Conservation (phyloP, 2,888 invertebrate species). For the Macropis europaea region DNA sequence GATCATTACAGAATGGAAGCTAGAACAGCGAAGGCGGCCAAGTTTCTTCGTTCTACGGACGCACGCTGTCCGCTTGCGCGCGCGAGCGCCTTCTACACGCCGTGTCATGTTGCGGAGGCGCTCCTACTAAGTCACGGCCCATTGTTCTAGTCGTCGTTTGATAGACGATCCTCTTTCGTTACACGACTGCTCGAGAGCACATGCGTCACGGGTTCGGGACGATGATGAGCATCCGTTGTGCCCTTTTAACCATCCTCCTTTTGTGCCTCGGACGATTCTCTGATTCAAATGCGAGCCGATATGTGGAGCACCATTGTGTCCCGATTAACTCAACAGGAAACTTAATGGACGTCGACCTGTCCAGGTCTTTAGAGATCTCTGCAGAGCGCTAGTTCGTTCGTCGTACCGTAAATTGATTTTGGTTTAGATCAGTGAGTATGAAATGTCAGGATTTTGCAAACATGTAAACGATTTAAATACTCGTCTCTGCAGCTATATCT, state of each 20-base stretch:
- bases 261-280: slow-evolving; percentile 19
- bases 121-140: slow-evolving; percentile 57
- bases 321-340: neutral
- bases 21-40: slow-evolving; percentile 62
- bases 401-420: too few relatives aligned
- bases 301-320: slow-evolving; percentile 1
- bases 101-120: slow-evolving; percentile 49
- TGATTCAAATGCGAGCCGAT: slow-evolving; percentile 26
- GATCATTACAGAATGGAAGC: slow-evolving; percentile 67
- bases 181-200: slow-evolving; percentile 64
- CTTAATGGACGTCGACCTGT: too few relatives aligned
- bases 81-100: slow-evolving; percentile 40
- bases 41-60: slow-evolving; percentile 41
- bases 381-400: too few relatives aligned
- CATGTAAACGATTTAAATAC: too few relatives aligned
- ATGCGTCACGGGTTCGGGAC: slow-evolving; percentile 48
- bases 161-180: slow-evolving; percentile 71
- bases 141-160: slow-evolving; percentile 70
- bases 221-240: slow-evolving; percentile 49
- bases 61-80: slow-evolving; percentile 36
- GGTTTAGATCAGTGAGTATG: too few relatives aligned
- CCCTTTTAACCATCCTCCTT: slow-evolving; percentile 32
- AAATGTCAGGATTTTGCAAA: too few relatives aligned
- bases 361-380: too few relatives aligned
- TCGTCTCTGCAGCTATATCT: too few relatives aligned